A percentile compares a stretch with the other conserved stretches of the same genome.
phyloP scores from a whole-genome alignment of 2,888 invertebrate genomes.

The Ariolimax columbianus region DNA sequence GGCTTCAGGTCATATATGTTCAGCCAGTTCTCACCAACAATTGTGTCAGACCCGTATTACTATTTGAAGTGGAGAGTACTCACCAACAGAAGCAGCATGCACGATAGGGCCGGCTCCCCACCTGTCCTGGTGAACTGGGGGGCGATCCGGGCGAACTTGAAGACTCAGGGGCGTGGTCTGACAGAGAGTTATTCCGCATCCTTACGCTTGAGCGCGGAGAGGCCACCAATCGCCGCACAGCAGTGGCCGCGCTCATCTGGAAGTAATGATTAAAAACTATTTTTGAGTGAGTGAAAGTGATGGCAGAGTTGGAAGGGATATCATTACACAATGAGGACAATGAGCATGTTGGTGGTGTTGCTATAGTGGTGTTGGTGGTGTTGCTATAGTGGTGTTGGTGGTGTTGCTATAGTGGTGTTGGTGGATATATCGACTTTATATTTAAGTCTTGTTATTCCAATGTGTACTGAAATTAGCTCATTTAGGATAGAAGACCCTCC shows the following conservation, averaged over 20 bases:
- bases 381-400: too few species aligned
- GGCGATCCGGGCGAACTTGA: constrained; percentile 30
- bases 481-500: too few species aligned
- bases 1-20: too few species aligned
- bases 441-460: too few species aligned
- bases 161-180: constrained; percentile 34
- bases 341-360: neutral
- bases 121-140: constrained; percentile 35
- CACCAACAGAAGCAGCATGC: constrained; percentile 47
- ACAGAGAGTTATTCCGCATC: constrained; percentile 39
- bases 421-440: too few species aligned
- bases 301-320: neutral
- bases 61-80: neutral
- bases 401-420: too few species aligned
- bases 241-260: constrained; percentile 51
- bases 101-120: constrained; percentile 14
- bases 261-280: neutral
- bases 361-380: too few species aligned
- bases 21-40: too few species aligned
- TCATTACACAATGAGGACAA: neutral
- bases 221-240: constrained; percentile 41
- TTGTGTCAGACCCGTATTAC: too few species aligned
- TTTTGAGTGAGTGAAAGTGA: neutral
- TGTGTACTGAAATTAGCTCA: too few species aligned
- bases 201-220: constrained; percentile 29